Evolutionary conservation across 2,888 invertebrate species (phyloP), one percentile per base, ranked within the genome.

Genomic region (Phaonia tiefii): DNA sequence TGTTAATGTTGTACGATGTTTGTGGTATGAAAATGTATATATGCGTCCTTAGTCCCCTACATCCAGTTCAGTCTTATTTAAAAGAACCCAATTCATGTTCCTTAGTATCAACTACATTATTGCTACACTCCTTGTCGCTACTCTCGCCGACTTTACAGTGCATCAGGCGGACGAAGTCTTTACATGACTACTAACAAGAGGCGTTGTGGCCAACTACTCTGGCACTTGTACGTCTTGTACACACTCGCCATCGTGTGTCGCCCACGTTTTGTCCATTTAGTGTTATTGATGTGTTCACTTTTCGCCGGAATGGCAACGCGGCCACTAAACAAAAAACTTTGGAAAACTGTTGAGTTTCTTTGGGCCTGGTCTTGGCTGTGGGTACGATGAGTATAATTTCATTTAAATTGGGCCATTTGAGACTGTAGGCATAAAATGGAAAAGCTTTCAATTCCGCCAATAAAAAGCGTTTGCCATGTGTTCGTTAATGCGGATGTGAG

Each of bases 371-470:
- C 4, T 8, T 8, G 8, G 31, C 8, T 3, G 4, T 31, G 31
- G 3, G 63, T 42, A 74, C 70, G 65, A 67, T 54, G 46, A 67
- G 67, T 74, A 75, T 81, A 81, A 81, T 81, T 77, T 77, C 71
- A 75, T 81, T 81, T 75, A 77, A 81, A 77, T 77, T 77, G 70
- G 77, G 77, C 77, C 77, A 81, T 81, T 77, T 56, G 67, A 71
- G 75, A 66, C 77, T 77, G 22, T 37, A 58, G 77, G 77, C 77
- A 66, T 66, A 66, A 74, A 80, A 80, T 77, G 74, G 51, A 81
- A 77, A 81, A 81, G 80, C 80, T 81, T 77, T 81, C 75, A 81
- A 81, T 75, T 77, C 75, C 70, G 67, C 67, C 67, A 81, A 77
- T 81, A 81, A 81, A 81, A 49, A 77, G 74, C 44, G 60, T 74